Evolutionary conservation across 1,140 invertebrate species (phyloP), one percentile per base, ranked within the genome.

Genomic region (Eurosta solidaginis): DNA sequence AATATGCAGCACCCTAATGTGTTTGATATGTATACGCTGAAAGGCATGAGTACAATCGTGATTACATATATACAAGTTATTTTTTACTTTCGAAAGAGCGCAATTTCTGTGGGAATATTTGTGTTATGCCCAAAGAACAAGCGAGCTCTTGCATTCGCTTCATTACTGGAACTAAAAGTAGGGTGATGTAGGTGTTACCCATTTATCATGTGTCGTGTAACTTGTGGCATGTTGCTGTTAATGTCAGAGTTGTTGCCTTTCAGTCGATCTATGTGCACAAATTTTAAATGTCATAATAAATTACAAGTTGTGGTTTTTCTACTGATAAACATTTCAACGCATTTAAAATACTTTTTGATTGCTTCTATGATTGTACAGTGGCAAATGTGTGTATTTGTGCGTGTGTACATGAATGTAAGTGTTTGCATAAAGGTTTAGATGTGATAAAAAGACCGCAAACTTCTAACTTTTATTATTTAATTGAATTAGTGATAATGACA

Each of bases 201-300:
- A n/a, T 22, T 29, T 68, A 33, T 36, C 59, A 68, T 68, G 29
- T 40, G 59, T 29, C 33, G 40, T 68, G 59, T 68, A 63, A 36
- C 54, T 63, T 63, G 36, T 63, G 29, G 27, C 27, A 14, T 27
- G 22, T 17, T 3, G 29, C 29, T 63, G 29, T n/a, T 14, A 33
- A 17, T 68, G 59, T n/a, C 59, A 36, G 59, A 29, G 40, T 68
- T 42, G 59, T 33, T 20, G 33, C n/a, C n/a, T n/a, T n/a, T n/a
- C n/a, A n/a, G n/a, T n/a, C 29, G 59, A 33, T 68, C 59, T 17
- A 68, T 40, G 59, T 42, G 29, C 59, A n/a, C n/a, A 68, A 68
- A 68, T 68, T 68, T 17, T 68, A 68, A 68, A 68, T 68, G 59
- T 68, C 59, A 68, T 68, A 68, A 68, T 68, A 68, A 68, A 68